phyloP scores from a whole-genome alignment of 2,797 vertebrate genomes.

The Pteropus rufus region DNA sequence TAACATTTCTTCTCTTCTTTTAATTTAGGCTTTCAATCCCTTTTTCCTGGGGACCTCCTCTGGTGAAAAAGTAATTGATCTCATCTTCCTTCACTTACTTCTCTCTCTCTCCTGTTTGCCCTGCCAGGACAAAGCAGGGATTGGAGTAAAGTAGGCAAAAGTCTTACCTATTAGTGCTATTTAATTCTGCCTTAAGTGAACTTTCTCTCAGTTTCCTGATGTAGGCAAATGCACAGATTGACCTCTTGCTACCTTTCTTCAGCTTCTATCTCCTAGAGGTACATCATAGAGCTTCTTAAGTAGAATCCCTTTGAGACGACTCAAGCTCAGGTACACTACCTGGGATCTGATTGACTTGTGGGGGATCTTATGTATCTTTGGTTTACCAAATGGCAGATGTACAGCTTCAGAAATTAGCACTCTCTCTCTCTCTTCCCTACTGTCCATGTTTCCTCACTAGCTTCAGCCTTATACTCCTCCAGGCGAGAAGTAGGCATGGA shows the following conservation, averaged over 20 bases:
- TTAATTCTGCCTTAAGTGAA: neutral
- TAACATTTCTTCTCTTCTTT: neutral
- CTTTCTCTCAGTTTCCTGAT: neutral
- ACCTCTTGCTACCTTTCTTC: neutral
- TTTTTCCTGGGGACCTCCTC: neutral
- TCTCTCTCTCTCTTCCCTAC: neutral
- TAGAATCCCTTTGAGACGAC: neutral
- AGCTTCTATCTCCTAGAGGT: neutral
- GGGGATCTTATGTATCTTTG: neutral
- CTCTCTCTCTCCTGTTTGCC: neutral
- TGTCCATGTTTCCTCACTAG: neutral
- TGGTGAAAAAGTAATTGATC: neutral
- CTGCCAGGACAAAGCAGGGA: neutral
- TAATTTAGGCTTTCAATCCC: no score
- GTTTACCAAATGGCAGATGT: neutral
- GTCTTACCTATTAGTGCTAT: neutral
- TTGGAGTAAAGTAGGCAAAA: neutral
- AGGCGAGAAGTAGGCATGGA: neutral
- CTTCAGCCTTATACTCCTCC: neutral
- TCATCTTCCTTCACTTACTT: neutral
- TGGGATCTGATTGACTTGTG: neutral
- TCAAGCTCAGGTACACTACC: neutral
- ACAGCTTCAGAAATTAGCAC: neutral
- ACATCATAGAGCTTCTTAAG: neutral
- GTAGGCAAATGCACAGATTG: neutral